These are phyloP conservation scores for Montipora sp. DNA, from an alignment of 64 coral and sea anemone genomes.

Conservation along the genomic window DNA sequence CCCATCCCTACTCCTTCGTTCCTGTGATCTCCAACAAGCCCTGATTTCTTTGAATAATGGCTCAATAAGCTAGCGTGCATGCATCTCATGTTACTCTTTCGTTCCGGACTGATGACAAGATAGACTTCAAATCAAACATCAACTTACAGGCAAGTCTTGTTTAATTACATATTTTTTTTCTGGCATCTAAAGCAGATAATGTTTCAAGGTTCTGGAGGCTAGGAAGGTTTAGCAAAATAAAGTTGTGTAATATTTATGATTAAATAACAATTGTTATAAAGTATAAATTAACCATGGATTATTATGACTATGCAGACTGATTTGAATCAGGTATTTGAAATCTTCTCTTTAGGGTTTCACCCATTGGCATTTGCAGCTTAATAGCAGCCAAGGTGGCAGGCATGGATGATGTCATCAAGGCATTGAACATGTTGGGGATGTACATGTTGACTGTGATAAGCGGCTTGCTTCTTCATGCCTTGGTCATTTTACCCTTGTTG, in stretches of 20 bases:
- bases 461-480: constrained; percentile 67
- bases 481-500: constrained; percentile 55
- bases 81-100: too few species aligned
- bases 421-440: constrained; percentile 53
- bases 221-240: too few species aligned
- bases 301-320: too few species aligned
- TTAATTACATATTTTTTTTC: too few species aligned
- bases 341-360: constrained; percentile 57
- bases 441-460: constrained; percentile 75
- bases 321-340: not conserved
- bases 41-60: not conserved
- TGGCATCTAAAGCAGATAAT: too few species aligned
- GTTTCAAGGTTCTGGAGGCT: too few species aligned
- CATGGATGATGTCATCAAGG: constrained; percentile 47
- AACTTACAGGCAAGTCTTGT: too few species aligned
- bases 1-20: constrained; percentile 29
- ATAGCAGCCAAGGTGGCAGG: constrained; percentile 77
- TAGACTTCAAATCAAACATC: too few species aligned
- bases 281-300: too few species aligned
- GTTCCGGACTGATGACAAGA: too few species aligned
- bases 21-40: constrained; percentile 66
- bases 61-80: not conserved
- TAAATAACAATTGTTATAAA: too few species aligned
- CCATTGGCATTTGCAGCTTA: constrained; percentile 82
- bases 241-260: too few species aligned